Conservation (phyloP, 1,140 invertebrate genomes). For the Micrasema minimum region DNA sequence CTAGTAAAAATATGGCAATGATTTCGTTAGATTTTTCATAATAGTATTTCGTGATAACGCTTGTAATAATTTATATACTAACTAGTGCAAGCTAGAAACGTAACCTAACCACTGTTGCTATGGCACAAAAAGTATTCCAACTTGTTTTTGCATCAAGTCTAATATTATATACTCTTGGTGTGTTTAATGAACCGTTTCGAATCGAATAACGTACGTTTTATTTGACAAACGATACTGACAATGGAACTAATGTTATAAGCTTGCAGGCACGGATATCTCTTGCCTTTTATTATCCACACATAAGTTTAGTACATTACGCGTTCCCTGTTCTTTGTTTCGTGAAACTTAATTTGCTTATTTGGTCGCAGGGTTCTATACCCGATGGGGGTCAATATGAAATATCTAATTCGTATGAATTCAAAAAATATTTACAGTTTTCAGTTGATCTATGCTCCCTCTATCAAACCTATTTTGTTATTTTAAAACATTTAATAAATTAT, state of each 20-base stretch:
- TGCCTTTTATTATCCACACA: neutral
- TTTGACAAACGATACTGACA: conserved; percentile 1
- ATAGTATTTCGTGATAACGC: too few relatives aligned
- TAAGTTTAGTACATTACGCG: too few relatives aligned
- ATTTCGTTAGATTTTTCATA: too few relatives aligned
- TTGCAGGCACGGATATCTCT: neutral
- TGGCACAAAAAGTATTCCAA: neutral
- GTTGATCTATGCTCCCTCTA: too few relatives aligned
- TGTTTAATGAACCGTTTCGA: conserved; percentile 22
- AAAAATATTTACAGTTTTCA: too few relatives aligned
- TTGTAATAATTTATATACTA: conserved; percentile 1
- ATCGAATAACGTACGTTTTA: conserved; percentile 9
- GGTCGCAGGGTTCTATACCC: too few relatives aligned
- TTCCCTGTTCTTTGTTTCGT: conserved; percentile 11
- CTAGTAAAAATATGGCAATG: too few relatives aligned
- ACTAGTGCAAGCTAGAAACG: conserved; percentile 21
- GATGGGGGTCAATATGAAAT: too few relatives aligned
- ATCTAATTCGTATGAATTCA: too few relatives aligned
- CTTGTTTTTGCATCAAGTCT: too few relatives aligned
- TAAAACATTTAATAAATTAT: too few relatives aligned
- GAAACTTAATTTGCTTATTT: conserved; percentile 13
- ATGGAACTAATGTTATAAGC: neutral
- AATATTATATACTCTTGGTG: neutral
- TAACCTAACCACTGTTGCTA: conserved; percentile 12
- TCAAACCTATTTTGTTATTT: too few relatives aligned